phyloP scores from a whole-genome alignment of 1,140 invertebrate species.

The Drosophila seguyi region DNA sequence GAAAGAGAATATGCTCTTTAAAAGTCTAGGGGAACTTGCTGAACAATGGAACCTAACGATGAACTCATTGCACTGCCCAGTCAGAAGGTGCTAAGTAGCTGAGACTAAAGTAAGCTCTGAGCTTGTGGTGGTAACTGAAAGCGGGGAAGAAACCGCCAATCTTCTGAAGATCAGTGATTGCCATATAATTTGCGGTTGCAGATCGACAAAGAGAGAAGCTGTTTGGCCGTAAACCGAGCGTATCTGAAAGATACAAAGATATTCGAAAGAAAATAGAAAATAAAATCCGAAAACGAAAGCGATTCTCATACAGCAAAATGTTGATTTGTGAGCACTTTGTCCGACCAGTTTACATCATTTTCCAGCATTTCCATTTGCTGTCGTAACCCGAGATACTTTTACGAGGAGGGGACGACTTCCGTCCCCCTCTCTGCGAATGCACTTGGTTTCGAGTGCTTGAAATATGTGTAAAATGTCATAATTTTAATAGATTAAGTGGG shows the following conservation, averaged over 20 bases:
- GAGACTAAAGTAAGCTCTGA: constrained; percentile 8
- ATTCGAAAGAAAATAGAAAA: constrained; percentile 7
- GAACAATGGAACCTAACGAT: constrained; percentile 53
- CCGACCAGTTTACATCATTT: constrained; percentile 47
- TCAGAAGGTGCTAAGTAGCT: constrained; percentile 62
- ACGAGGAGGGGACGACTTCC: constrained; percentile 13
- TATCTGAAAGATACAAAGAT: constrained; percentile 39
- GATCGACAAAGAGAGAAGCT: constrained; percentile 43
- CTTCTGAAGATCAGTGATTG: constrained; percentile 23
- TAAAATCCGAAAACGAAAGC: constrained; percentile 48
- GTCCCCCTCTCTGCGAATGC: constrained; percentile 10
- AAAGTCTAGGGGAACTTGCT: constrained; percentile 35
- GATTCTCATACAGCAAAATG: constrained; percentile 44
- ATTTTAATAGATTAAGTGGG: constrained; percentile 61
- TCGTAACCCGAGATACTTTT: constrained; percentile 66
- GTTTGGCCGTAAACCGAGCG: constrained; percentile 46
- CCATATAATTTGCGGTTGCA: constrained; percentile 12
- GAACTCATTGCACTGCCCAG: constrained; percentile 68
- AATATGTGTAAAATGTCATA: constrained; percentile 65
- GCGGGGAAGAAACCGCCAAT: neutral
- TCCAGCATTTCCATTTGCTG: constrained; percentile 45
- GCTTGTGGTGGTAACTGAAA: constrained; percentile 13
- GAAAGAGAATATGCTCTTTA: constrained; percentile 12
- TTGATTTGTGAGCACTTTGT: constrained; percentile 53
- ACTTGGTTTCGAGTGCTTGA: constrained; percentile 40